These are phyloP conservation scores for Anguilla rostrata DNA, from an alignment of 2,113 vertebrate species.

Conservation along the genomic window DNA sequence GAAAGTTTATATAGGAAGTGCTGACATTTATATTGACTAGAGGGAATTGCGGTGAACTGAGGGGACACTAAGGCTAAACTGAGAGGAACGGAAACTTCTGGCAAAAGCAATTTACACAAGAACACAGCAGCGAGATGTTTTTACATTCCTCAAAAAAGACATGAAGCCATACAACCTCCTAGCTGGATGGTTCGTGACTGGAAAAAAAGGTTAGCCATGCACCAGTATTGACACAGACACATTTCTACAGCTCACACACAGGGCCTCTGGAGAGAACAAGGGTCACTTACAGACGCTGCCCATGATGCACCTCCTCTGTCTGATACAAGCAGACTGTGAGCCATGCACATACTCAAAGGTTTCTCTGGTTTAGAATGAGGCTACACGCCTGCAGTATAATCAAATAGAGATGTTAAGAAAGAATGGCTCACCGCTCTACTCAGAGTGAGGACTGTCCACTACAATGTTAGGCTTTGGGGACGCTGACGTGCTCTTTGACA, in stretches of 20 bases:
- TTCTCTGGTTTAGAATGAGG: too few species aligned
- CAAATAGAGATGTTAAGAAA: background rate
- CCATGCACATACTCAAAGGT: background rate
- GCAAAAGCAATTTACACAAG: background rate
- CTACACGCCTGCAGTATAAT: background rate
- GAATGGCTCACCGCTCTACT: conserved; percentile 54
- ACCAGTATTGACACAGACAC: background rate
- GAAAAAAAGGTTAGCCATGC: background rate
- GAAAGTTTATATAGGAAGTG: background rate
- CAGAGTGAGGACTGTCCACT: conserved; percentile 79
- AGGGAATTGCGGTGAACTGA: background rate
- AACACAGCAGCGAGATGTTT: background rate
- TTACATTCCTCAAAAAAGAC: background rate
- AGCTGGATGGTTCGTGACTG: conserved; percentile 2
- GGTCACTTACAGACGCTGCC: background rate
- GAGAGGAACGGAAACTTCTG: conserved; percentile 2
- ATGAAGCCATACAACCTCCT: background rate
- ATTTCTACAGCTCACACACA: background rate
- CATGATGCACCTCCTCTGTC: background rate
- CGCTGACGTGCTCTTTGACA: conserved; percentile 64
- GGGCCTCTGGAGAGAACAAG: background rate
- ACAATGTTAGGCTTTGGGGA: conserved; percentile 75
- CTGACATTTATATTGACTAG: background rate
- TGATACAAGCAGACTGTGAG: background rate
- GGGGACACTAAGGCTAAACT: conserved; percentile 13